Evolutionary conservation across 2,113 vertebrate genomes (phyloP), one percentile per base, ranked within the genome.

Genomic region (Donacobius atricapilla): DNA sequence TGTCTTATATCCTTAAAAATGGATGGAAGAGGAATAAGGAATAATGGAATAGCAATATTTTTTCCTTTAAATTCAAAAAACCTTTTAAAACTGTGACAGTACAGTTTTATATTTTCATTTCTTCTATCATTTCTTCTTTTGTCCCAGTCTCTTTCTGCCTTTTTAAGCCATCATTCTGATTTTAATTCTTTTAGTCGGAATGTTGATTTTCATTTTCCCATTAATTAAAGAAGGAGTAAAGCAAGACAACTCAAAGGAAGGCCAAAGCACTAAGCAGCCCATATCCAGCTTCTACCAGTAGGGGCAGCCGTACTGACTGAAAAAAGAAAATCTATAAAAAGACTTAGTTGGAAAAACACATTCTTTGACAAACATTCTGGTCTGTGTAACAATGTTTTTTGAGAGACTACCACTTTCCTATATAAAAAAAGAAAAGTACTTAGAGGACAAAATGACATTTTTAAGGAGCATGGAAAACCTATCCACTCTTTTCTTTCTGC

Each of bases 221-320:
- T 58, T 64, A 45, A 82, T 40, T 40, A 73, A 95, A 53, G 7
- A 10, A 48, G 42, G n/a, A 85, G 7, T 56, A 45, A 96, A 86
- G 35, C 61, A 17, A 82, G 56, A 33, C 10, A 77, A 54, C 9
- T 53, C 20, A 30, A 3, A 81, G 44, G 7, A 72, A 58, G 17
- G 14, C 13, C 15, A 51, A 72, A 80, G 33, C 40, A 69, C 39
- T 28, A 37, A 72, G 22, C 19, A 53, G 14, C 19, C 28, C 35
- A 31, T 40, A 69, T 23, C 18, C 16, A 87, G 10, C 17, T 60
- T 77, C 18, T 19, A 51, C 20, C 45, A 69, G 15, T 25, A 69
- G 25, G 9, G 10, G 20, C 2, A 1, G 35, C 7, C 0, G 0
- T 40, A 89, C 23, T 7, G 27, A 65, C 15, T 48, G 50, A 37